Evolutionary conservation across 1,140 invertebrate species (phyloP).

Genomic region (Brachionus calyciflorus): DNA sequence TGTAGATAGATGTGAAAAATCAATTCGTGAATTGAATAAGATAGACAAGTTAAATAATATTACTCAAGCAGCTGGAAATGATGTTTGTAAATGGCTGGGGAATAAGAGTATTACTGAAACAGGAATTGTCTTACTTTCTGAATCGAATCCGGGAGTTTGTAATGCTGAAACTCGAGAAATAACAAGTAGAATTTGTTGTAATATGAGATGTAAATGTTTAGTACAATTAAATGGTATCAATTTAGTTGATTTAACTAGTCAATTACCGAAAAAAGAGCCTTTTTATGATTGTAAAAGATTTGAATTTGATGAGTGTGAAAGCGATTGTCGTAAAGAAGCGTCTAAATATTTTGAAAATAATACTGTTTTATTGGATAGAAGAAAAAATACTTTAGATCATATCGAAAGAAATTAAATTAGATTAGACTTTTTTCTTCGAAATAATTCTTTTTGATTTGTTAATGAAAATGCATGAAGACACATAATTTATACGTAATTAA

Average conservation of each 20-base stretch:
- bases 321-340: not conserved
- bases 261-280: not conserved
- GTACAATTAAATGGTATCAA: not conserved
- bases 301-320: conserved; percentile 13
- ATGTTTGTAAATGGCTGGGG: not conserved
- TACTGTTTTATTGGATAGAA: not conserved
- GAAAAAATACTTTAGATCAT: not conserved
- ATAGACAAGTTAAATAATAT: not conserved
- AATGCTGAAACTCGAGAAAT: not conserved
- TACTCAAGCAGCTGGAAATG: not conserved
- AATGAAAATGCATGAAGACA: too few relatives aligned
- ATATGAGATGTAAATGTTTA: conserved; percentile 17
- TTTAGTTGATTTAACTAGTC: conserved; percentile 5
- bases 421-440: not conserved
- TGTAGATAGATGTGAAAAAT: not conserved
- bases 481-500: too few relatives aligned
- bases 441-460: too few relatives aligned
- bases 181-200: not conserved
- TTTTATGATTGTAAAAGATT: conserved; percentile 5
- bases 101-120: not conserved
- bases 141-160: not conserved
- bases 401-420: too few relatives aligned
- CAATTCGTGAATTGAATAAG: not conserved
- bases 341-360: not conserved
- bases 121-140: not conserved